Conservation (phyloP, 2,113 vertebrate genomes). For the Zosterops japonicus region DNA sequence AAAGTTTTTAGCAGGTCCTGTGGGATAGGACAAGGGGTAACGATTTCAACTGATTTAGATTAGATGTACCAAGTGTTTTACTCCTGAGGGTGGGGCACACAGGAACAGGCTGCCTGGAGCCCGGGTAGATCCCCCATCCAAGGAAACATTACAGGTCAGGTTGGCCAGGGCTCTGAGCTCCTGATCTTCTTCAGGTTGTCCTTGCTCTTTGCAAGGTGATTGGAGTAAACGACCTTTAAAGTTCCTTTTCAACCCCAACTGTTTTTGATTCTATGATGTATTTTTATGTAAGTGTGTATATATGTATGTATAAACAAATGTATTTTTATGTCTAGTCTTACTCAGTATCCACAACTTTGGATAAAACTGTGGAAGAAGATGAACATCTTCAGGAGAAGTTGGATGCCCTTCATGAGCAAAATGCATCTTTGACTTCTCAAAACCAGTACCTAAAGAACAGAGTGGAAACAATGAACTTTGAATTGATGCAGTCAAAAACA, state of each 20-base stretch:
- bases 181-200: background rate
- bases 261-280: background rate
- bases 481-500: constrained; percentile 75
- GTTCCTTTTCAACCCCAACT: background rate
- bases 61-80: background rate
- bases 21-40: fast-evolving
- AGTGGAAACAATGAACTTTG: constrained; percentile 79
- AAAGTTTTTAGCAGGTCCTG: background rate
- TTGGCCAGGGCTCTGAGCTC: too few relatives aligned
- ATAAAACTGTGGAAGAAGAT: constrained; percentile 69
- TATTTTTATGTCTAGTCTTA: constrained; percentile 56
- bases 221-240: background rate
- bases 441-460: constrained; percentile 80
- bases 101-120: background rate
- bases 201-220: background rate
- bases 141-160: background rate
- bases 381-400: constrained; percentile 74
- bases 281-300: fast-evolving
- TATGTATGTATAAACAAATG: fast-evolving
- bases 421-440: constrained; percentile 79
- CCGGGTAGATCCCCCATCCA: too few relatives aligned
- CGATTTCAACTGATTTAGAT: background rate
- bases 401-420: constrained; percentile 80
- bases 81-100: background rate
- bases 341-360: background rate